These are phyloP conservation scores for Montipora cactus DNA, from an alignment of 64 coral and sea anemone species.

Conservation along the genomic window DNA sequence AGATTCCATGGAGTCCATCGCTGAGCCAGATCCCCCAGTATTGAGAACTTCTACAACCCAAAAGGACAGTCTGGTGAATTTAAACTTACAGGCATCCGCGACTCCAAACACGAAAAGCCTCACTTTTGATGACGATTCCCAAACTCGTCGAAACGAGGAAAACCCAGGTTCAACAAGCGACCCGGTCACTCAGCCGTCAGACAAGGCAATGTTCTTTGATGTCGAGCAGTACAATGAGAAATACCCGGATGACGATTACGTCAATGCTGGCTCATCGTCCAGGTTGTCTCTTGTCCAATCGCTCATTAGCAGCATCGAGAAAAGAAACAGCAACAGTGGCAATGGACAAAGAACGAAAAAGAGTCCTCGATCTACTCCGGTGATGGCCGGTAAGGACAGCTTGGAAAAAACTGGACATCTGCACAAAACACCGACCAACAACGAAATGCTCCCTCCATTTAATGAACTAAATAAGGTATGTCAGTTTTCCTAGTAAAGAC, in stretches of 20 bases:
- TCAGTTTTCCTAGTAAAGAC: neutral
- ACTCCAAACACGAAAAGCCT: slow-evolving; percentile 38
- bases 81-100: slow-evolving; percentile 2
- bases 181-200: neutral
- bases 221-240: slow-evolving; percentile 40
- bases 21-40: neutral
- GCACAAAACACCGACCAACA: neutral
- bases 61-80: slow-evolving; percentile 22
- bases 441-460: neutral
- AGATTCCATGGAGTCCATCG: neutral
- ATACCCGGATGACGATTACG: slow-evolving; percentile 3
- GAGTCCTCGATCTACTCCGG: neutral
- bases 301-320: slow-evolving; percentile 70
- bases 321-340: slow-evolving; percentile 24
- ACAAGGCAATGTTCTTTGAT: slow-evolving; percentile 72
- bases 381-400: neutral
- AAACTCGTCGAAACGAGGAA: slow-evolving; percentile 3
- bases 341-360: neutral
- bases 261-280: neutral
- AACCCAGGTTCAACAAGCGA: neutral
- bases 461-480: slow-evolving; percentile 3
- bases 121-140: slow-evolving; percentile 9
- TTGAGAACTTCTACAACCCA: neutral
- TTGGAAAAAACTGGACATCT: neutral
- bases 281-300: slow-evolving; percentile 66